phyloP scores from a whole-genome alignment of 2,113 vertebrate genomes.

The Triplophysa tibetana region DNA sequence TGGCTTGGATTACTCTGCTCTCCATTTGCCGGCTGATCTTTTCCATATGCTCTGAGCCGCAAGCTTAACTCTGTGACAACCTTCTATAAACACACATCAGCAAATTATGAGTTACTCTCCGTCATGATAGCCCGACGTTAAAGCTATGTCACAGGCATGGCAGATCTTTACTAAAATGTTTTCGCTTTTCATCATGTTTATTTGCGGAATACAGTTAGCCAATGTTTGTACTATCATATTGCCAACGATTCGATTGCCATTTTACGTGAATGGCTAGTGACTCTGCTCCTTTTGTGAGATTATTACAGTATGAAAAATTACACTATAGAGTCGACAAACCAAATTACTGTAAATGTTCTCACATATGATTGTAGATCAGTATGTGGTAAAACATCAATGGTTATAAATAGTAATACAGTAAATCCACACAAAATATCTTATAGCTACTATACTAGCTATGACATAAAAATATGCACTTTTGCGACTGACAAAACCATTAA shows the following conservation, averaged over 20 bases:
- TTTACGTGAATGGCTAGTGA: background rate
- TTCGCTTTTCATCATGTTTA: background rate
- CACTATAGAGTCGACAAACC: background rate
- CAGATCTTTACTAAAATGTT: background rate
- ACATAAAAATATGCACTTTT: background rate
- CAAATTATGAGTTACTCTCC: conserved; percentile 52
- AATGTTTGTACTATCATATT: background rate
- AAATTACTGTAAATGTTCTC: background rate
- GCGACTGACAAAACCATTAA: too few relatives aligned
- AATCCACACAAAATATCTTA: background rate
- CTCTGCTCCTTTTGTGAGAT: background rate
- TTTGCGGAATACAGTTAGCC: too few relatives aligned
- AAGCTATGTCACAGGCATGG: conserved; percentile 18
- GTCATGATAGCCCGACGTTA: conserved; percentile 31
- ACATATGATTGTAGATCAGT: background rate
- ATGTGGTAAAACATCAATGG: too few relatives aligned
- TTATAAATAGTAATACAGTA: background rate
- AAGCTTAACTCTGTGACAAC: conserved; percentile 55
- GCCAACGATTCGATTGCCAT: too few relatives aligned
- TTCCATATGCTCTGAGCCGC: conserved; percentile 55
- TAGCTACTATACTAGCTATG: too few relatives aligned
- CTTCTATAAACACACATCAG: conserved; percentile 55
- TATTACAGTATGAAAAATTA: background rate
- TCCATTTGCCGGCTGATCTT: conserved; percentile 49
- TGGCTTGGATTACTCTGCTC: conserved; percentile 45